phyloP scores from a whole-genome alignment of 1,140 invertebrate species.

The Physella acuta region DNA sequence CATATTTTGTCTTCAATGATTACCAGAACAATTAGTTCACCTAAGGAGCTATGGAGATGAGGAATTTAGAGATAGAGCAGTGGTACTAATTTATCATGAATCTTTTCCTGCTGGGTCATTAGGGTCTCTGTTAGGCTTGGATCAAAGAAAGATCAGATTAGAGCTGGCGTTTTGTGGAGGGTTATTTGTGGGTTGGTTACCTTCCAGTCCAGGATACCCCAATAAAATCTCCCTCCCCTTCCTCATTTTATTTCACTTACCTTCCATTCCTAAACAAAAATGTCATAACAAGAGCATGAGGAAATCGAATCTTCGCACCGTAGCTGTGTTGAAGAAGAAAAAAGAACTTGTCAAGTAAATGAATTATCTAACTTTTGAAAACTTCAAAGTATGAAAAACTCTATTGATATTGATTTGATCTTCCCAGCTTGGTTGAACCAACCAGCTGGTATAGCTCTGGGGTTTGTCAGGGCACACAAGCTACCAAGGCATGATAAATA shows the following conservation, averaged over 20 bases:
- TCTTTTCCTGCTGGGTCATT: too few relatives aligned
- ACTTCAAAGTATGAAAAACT: not conserved
- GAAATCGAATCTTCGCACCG: constrained; percentile 64
- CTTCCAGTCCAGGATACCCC: too few relatives aligned
- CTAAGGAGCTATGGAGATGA: not conserved
- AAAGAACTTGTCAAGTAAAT: constrained; percentile 7
- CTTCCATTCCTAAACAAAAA: constrained; percentile 63
- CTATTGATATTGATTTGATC: not conserved
- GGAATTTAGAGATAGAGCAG: not conserved
- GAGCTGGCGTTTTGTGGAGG: too few relatives aligned
- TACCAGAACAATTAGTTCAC: not conserved
- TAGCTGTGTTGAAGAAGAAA: constrained; percentile 54
- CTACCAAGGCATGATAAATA: not conserved
- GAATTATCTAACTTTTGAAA: not conserved
- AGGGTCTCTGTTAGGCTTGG: too few relatives aligned
- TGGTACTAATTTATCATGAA: not conserved
- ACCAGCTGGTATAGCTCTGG: too few relatives aligned
- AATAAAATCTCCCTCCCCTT: too few relatives aligned
- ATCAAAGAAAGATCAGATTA: too few relatives aligned
- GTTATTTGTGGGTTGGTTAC: too few relatives aligned
- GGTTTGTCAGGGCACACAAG: too few relatives aligned
- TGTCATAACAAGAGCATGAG: constrained; percentile 65
- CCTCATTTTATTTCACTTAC: too few relatives aligned
- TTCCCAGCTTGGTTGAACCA: too few relatives aligned
- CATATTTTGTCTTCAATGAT: not conserved